Conservation (phyloP, 35 echinoderm and acorn worm genomes). For the Nesometra sesokonis region DNA sequence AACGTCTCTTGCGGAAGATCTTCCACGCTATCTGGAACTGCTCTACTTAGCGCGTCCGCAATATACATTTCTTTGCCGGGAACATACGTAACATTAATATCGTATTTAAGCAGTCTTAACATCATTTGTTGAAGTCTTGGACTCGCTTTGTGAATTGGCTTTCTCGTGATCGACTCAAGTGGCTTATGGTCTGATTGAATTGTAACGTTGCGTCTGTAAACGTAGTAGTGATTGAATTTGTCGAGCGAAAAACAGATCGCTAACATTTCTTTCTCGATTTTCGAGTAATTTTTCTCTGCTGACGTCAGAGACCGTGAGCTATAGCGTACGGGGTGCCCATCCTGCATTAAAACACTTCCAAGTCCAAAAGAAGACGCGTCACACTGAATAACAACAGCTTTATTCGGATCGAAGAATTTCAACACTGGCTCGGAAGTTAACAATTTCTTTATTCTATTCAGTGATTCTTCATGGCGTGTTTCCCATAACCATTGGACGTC, state of each 20-base stretch:
- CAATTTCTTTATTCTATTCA: slow-evolving; percentile 13
- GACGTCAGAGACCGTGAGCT: slow-evolving; percentile 16
- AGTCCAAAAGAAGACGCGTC: slow-evolving; percentile 23
- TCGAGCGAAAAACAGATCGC: slow-evolving; percentile 30
- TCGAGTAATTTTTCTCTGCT: slow-evolving; percentile 2
- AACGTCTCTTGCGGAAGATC: too few relatives aligned
- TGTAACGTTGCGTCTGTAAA: neutral
- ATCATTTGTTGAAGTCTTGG: slow-evolving; percentile 11
- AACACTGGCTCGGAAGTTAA: slow-evolving; percentile 4
- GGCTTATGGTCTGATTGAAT: slow-evolving; percentile 39
- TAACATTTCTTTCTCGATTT: slow-evolving; percentile 28
- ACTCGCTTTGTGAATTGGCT: slow-evolving; percentile 24
- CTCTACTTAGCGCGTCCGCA: slow-evolving; percentile 15
- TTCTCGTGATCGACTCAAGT: slow-evolving; percentile 34
- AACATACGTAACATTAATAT: slow-evolving; percentile 6
- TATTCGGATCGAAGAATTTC: slow-evolving; percentile 14
- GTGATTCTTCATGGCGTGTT: neutral
- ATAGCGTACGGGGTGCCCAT: slow-evolving; percentile 29
- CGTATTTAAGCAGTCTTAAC: slow-evolving; percentile 29
- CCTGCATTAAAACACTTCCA: slow-evolving; percentile 27
- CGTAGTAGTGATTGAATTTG: slow-evolving; percentile 37
- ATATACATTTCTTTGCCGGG: slow-evolving; percentile 12
- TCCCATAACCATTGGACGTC: slow-evolving; percentile 28
- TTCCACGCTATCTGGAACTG: too few relatives aligned
- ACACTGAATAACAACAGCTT: slow-evolving; percentile 10